phyloP scores from a whole-genome alignment of 2,797 vertebrate species.

The Orestias chungarensis region DNA sequence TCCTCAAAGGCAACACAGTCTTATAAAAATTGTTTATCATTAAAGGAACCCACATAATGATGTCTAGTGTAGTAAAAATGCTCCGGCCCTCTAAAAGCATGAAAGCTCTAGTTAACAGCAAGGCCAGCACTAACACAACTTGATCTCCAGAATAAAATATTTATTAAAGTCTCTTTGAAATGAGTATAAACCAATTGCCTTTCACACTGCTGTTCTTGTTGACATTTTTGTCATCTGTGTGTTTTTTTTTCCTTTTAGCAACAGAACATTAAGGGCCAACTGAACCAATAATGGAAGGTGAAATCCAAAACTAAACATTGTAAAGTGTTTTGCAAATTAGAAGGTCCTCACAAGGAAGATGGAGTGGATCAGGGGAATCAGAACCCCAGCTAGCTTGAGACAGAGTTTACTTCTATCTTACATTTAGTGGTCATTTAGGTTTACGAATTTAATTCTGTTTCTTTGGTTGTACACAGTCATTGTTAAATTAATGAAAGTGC shows the following conservation, averaged over 20 bases:
- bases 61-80: neutral
- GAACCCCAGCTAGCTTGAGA: neutral
- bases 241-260: neutral
- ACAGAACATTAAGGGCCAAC: neutral
- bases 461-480: neutral
- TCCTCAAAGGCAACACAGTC: constrained; percentile 11
- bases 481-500: neutral
- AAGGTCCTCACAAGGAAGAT: neutral
- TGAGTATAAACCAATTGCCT: neutral
- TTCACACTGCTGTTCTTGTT: neutral
- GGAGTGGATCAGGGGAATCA: neutral
- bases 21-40: constrained; percentile 20
- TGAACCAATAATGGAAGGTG: neutral
- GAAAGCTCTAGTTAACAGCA: constrained; percentile 8
- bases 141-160: neutral
- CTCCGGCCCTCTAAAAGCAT: neutral
- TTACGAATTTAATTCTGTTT: neutral
- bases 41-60: neutral
- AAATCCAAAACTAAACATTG: neutral
- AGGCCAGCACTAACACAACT: neutral
- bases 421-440: neutral
- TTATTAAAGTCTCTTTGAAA: neutral
- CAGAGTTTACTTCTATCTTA: neutral
- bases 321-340: neutral
- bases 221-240: neutral